phyloP scores from a whole-genome alignment of 2,888 invertebrate species.

The Mimas tiliae region DNA sequence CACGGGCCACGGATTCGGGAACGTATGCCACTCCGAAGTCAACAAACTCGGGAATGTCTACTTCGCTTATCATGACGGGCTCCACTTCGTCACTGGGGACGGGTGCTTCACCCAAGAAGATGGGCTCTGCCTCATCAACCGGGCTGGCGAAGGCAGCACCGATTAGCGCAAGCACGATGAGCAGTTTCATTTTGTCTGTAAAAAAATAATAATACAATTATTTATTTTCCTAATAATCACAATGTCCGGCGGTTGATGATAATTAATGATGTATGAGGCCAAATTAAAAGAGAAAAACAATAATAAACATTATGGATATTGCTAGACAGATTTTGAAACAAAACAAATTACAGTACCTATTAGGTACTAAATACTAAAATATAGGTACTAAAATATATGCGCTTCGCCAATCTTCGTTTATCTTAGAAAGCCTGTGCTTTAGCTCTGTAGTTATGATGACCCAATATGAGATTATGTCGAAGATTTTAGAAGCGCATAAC shows the following conservation, averaged over 20 bases:
- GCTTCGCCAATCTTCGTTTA: too few species aligned
- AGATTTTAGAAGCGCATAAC: too few species aligned
- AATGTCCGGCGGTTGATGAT: background rate
- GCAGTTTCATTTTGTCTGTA: constrained; percentile 66
- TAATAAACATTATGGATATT: too few species aligned
- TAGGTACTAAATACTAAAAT: too few species aligned
- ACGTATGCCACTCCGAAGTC: constrained; percentile 10
- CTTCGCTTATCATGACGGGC: constrained; percentile 32
- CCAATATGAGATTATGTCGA: too few species aligned
- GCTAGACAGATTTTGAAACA: too few species aligned
- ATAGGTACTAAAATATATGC: too few species aligned
- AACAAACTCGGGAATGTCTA: constrained; percentile 28
- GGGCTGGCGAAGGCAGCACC: constrained; percentile 53
- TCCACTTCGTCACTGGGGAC: constrained; percentile 36
- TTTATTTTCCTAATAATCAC: background rate
- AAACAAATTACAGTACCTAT: too few species aligned
- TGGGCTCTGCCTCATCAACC: constrained; percentile 29
- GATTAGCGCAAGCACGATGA: constrained; percentile 60
- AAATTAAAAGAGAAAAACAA: too few species aligned
- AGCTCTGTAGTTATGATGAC: too few species aligned
- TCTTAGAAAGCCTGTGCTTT: too few species aligned
- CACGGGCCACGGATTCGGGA: constrained; percentile 18
- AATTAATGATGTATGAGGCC: background rate
- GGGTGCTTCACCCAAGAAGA: constrained; percentile 36
- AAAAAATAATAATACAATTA: constrained; percentile 33